Conservation (phyloP, 1,140 invertebrate genomes). For the Pseudobourletiella spinata region DNA sequence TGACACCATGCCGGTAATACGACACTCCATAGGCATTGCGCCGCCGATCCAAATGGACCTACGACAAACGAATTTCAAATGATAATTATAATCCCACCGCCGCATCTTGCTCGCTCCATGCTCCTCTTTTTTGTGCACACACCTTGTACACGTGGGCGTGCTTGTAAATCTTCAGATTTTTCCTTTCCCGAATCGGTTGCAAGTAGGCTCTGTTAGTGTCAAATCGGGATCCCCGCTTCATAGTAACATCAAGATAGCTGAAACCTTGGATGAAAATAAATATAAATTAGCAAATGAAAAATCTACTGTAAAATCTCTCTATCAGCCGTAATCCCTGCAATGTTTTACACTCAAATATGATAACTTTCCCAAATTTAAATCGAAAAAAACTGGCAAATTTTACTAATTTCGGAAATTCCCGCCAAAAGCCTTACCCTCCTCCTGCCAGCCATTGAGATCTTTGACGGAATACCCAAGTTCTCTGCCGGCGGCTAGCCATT, state of each 20-base stretch:
- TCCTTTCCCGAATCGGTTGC: constrained; percentile 19
- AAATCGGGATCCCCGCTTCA: constrained; percentile 24
- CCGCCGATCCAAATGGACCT: constrained; percentile 17
- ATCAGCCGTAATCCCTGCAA: too few relatives aligned
- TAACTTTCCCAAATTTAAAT: too few relatives aligned
- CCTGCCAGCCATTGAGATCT: constrained; percentile 6
- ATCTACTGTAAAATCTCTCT: too few relatives aligned
- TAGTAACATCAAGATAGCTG: constrained; percentile 23
- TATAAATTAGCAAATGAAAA: too few relatives aligned
- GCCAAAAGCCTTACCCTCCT: neutral
- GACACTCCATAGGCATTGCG: constrained; percentile 23
- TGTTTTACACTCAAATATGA: too few relatives aligned
- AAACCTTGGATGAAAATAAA: constrained; percentile 26
- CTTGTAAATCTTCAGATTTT: constrained; percentile 17
- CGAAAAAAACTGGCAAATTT: neutral
- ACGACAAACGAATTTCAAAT: neutral
- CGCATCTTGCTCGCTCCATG: too few relatives aligned
- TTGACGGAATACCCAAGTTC: constrained; percentile 1
- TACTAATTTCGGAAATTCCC: neutral
- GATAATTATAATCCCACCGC: neutral
- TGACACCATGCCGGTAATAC: constrained; percentile 15
- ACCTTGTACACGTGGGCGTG: constrained; percentile 24
- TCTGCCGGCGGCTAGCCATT: neutral
- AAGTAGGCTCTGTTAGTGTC: constrained; percentile 25
- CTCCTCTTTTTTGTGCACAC: neutral